phyloP scores from a whole-genome alignment of 2,113 vertebrate species.

The Garra rufa region DNA sequence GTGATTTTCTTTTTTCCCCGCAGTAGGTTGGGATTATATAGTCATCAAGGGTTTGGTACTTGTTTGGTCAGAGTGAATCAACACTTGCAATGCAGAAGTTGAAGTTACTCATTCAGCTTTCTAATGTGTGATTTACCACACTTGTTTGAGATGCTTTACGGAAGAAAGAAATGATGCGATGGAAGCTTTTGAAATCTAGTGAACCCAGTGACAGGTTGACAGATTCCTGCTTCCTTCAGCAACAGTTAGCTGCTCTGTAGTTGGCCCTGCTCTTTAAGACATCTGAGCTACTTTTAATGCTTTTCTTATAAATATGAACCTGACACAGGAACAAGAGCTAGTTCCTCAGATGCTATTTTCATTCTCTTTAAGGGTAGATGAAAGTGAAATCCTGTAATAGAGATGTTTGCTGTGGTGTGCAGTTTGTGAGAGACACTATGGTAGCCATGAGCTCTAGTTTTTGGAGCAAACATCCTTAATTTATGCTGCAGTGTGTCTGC shows the following conservation, averaged over 20 bases:
- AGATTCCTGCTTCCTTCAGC: neutral
- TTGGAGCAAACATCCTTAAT: neutral
- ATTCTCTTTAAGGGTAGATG: slow-evolving; percentile 68
- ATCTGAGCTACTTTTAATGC: slow-evolving; percentile 65
- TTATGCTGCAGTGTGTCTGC: neutral
- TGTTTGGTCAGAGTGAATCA: slow-evolving; percentile 16
- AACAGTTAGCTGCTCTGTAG: slow-evolving; percentile 11
- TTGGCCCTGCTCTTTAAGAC: slow-evolving; percentile 40
- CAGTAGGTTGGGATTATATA: neutral
- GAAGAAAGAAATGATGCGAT: neutral
- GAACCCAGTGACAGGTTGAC: neutral
- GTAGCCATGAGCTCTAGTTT: neutral
- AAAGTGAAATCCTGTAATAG: slow-evolving; percentile 67
- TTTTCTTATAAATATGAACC: slow-evolving; percentile 64
- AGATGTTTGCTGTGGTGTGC: slow-evolving; percentile 63
- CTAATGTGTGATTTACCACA: neutral
- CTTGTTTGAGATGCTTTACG: neutral
- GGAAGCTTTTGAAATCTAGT: slow-evolving; percentile 10
- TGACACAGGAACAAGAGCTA: slow-evolving; percentile 51
- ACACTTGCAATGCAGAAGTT: slow-evolving; percentile 5
- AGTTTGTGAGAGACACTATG: slow-evolving; percentile 31
- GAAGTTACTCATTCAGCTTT: neutral
- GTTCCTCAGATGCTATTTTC: slow-evolving; percentile 43
- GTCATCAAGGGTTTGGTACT: neutral
- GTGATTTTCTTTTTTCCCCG: neutral